Evolutionary conservation across 2,888 invertebrate genomes (phyloP), one percentile per base, ranked within the genome.

Genomic region (Lottia scabra): DNA sequence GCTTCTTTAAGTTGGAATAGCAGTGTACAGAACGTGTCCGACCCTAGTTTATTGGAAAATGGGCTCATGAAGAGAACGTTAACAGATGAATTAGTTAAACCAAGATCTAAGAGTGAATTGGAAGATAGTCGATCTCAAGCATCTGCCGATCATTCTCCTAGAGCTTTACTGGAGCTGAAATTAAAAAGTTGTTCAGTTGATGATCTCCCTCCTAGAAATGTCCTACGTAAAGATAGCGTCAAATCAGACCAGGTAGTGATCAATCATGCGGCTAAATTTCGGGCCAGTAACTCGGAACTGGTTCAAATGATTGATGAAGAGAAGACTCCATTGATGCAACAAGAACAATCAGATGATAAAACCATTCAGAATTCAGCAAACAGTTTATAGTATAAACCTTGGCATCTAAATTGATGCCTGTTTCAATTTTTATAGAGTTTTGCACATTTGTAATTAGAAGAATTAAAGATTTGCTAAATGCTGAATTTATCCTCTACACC

Each of bases 1-100:
- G 75, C 75, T 13, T 67, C 69, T 13, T 30, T 65, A 12, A 46
- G 63, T 45, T 46, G 70, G 16, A 68, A 44, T 30, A 72, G 70
- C 26, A 70, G 64, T 64, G 72, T 64, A 46, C 38, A 46, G 10
- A 70, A 64, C 63, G 46, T 68, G 26, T 63, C 56, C 12, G 56
- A 56, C 13, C 19, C 23, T 15, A 56, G 23, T 23, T 23, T 8
- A 23, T 19, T 56, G 13, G 56, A 56, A 10, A 56, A 56, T 23
- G 23, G 56, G 12, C 56, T 56, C 5, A 38, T 38, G 38, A 56
- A 56, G 23, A 19, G 56, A 56, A 23, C 56, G 15, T 23, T 56
- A 23, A 56, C 56, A 3, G 56, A 56, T 56, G 56, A 56, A 19
- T 19, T 56, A 10, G 19, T 56, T 56, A 56, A 56, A 56, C 56